These are phyloP conservation scores for Squalus acanthias DNA, from an alignment of 2,797 vertebrate genomes.

Conservation along the genomic window DNA sequence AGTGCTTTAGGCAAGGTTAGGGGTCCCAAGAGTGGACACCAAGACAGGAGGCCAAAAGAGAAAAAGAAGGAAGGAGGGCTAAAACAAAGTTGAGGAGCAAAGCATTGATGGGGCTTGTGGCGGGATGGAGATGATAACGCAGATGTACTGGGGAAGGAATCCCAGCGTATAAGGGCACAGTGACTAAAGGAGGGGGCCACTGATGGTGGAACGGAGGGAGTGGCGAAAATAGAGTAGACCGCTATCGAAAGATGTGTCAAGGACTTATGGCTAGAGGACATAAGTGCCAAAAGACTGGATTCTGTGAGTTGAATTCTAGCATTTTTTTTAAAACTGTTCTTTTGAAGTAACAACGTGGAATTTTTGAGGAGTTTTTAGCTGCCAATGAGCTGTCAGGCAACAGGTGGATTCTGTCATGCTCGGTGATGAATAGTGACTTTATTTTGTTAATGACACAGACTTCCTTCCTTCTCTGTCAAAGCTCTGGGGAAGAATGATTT, in stretches of 20 bases:
- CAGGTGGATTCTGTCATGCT: neutral
- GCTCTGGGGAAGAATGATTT: slow-evolving; percentile 4
- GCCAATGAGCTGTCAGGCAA: slow-evolving; percentile 40
- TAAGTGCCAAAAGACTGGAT: too few species aligned
- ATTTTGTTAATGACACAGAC: slow-evolving; percentile 42
- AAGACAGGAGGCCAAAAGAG: neutral
- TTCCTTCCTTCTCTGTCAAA: slow-evolving; percentile 40
- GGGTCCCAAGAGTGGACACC: neutral
- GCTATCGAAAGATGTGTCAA: neutral
- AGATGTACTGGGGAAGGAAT: neutral
- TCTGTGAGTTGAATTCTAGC: neutral
- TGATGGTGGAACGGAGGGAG: neutral
- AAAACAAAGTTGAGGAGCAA: too few species aligned
- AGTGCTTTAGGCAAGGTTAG: too few species aligned
- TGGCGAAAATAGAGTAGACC: neutral
- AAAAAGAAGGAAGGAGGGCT: neutral
- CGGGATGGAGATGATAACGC: neutral
- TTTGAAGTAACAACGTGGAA: slow-evolving; percentile 30
- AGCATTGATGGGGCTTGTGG: neutral
- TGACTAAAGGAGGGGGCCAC: neutral
- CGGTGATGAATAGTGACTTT: slow-evolving; percentile 39
- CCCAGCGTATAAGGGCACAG: neutral
- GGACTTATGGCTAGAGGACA: neutral
- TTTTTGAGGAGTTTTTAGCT: slow-evolving; percentile 39
- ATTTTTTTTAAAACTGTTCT: neutral